Evolutionary conservation across 2,888 invertebrate genomes (phyloP).

Genomic region (Cephus rjabovi): DNA sequence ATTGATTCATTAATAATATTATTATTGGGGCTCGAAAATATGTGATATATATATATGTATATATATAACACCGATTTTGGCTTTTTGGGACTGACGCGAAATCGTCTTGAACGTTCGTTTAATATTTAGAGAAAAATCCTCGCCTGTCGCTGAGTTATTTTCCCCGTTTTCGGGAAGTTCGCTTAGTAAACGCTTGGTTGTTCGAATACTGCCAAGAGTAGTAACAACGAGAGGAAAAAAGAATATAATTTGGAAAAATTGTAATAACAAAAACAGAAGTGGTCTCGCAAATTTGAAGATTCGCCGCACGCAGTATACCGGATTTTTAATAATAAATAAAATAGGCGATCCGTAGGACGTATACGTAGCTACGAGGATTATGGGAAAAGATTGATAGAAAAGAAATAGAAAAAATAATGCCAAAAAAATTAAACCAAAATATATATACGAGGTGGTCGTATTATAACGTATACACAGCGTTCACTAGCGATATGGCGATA

Average conservation of each 20-base stretch:
- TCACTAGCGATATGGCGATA: not conserved
- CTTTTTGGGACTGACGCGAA: not conserved
- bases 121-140: not conserved
- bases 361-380: not conserved
- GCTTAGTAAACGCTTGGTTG: not conserved
- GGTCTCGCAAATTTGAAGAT: not conserved
- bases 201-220: not conserved
- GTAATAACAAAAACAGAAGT: not conserved
- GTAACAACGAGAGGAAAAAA: not conserved
- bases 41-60: not conserved
- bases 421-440: conserved; percentile 10
- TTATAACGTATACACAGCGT: not conserved
- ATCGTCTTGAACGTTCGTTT: not conserved
- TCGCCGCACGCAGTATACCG: not conserved
- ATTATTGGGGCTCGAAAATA: conserved; percentile 25
- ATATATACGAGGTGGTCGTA: conserved; percentile 5
- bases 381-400: not conserved
- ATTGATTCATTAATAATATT: not conserved
- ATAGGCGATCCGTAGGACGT: not conserved
- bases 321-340: not conserved
- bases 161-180: not conserved
- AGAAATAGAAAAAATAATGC: not conserved
- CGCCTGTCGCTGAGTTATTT: not conserved
- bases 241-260: not conserved
- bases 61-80: conserved; percentile 11